A percentile compares a stretch with the other conserved stretches of the same genome.
These are phyloP conservation scores for Myotis brandtii DNA, from an alignment of 2,113 vertebrate species.

Conservation along the genomic window DNA sequence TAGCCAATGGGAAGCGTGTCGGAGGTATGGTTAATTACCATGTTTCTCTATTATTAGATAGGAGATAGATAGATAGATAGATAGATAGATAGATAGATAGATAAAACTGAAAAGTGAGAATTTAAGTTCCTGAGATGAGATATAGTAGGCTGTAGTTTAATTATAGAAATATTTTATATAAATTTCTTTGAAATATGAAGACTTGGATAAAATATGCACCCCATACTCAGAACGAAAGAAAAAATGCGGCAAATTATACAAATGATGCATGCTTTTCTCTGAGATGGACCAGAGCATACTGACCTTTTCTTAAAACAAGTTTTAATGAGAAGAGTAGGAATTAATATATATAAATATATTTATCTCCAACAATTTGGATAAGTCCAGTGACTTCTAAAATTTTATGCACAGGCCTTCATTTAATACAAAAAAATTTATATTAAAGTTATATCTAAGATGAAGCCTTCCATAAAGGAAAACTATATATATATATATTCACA, in stretches of 20 bases:
- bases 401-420: background rate
- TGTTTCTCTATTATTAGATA: no score
- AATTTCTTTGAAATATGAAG: background rate
- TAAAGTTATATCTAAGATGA: slow-evolving; percentile 8
- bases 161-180: background rate
- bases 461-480: background rate
- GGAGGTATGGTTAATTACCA: no score
- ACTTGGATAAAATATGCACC: background rate
- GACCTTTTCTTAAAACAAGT: background rate
- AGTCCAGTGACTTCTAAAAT: background rate
- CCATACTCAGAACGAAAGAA: background rate
- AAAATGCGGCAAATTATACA: background rate
- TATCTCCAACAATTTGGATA: background rate
- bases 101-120: background rate
- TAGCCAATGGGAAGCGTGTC: no score
- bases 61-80: no score
- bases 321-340: background rate
- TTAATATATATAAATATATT: background rate
- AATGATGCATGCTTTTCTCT: background rate
- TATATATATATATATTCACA: background rate
- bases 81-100: no score
- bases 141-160: background rate
- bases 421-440: background rate
- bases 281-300: background rate
- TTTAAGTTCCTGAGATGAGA: background rate